phyloP scores from a whole-genome alignment of 2,888 invertebrate species.

The Timandra comae region DNA sequence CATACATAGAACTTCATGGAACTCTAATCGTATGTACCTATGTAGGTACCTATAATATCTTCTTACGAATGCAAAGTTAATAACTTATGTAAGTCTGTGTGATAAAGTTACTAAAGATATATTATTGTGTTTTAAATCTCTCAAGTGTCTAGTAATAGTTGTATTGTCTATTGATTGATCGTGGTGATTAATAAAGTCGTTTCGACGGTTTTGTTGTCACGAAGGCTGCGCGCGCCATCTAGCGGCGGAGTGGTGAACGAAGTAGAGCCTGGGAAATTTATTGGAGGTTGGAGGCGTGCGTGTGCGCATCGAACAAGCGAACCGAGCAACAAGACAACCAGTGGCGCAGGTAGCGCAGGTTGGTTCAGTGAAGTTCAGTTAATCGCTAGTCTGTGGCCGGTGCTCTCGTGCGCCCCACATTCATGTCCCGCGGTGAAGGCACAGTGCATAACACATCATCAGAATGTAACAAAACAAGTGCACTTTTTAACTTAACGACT shows the following conservation, averaged over 20 bases:
- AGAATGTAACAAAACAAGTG: constrained; percentile 70
- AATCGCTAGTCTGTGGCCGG: constrained; percentile 47
- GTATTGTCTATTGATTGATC: no score
- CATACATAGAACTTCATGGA: no score
- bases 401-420: constrained; percentile 43
- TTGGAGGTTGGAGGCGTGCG: no score
- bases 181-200: no score
- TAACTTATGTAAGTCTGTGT: no score
- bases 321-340: constrained; percentile 39
- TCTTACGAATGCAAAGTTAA: no score
- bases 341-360: constrained; percentile 27
- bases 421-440: constrained; percentile 50
- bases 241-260: background rate
- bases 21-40: no score
- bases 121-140: no score
- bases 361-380: constrained; percentile 50
- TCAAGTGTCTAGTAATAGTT: no score
- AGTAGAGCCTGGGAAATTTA: constrained; percentile 13
- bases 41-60: no score
- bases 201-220: no score
- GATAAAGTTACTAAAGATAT: no score
- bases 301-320: constrained; percentile 29
- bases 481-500: constrained; percentile 46
- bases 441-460: constrained; percentile 55
- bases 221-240: background rate